phyloP scores from a whole-genome alignment of 2,888 invertebrate genomes.

The Aricia artaxerxes region DNA sequence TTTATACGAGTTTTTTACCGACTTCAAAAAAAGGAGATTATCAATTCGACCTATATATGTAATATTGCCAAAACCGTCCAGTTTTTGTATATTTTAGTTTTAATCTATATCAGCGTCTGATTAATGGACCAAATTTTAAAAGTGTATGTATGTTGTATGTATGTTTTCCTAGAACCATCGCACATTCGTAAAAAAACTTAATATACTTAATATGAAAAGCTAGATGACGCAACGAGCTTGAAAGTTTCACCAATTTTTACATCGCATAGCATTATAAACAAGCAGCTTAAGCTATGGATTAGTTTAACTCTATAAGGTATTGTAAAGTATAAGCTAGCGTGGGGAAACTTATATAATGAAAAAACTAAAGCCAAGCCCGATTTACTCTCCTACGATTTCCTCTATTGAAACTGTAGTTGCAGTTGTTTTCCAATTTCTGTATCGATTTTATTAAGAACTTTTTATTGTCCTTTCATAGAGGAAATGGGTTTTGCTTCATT shows the following conservation, averaged over 20 bases:
- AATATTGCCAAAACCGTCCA: too few species aligned
- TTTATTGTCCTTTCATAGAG: neutral
- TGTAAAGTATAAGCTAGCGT: conserved; percentile 49
- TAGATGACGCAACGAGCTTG: neutral
- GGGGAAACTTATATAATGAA: conserved; percentile 53
- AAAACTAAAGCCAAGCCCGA: conserved; percentile 50
- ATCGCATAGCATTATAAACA: neutral
- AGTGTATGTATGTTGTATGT: too few species aligned
- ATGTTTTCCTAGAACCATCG: too few species aligned
- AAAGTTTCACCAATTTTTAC: neutral
- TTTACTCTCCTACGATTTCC: conserved; percentile 27
- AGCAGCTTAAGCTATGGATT: conserved; percentile 11
- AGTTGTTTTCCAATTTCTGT: conserved; percentile 4
- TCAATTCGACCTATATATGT: too few species aligned
- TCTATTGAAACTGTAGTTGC: conserved; percentile 5
- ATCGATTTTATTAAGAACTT: conserved; percentile 2
- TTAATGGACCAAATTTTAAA: too few species aligned
- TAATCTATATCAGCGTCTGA: too few species aligned
- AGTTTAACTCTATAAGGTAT: conserved; percentile 27
- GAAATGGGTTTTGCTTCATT: neutral
- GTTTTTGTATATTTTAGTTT: too few species aligned
- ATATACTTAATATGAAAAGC: too few species aligned
- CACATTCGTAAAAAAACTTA: too few species aligned
- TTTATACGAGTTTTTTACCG: too few species aligned
- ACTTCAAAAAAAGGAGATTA: too few species aligned